A percentile compares a stretch with the other conserved stretches of the same genome.
Conservation (phyloP, 2,113 vertebrate genomes). For the Uria aalge region DNA sequence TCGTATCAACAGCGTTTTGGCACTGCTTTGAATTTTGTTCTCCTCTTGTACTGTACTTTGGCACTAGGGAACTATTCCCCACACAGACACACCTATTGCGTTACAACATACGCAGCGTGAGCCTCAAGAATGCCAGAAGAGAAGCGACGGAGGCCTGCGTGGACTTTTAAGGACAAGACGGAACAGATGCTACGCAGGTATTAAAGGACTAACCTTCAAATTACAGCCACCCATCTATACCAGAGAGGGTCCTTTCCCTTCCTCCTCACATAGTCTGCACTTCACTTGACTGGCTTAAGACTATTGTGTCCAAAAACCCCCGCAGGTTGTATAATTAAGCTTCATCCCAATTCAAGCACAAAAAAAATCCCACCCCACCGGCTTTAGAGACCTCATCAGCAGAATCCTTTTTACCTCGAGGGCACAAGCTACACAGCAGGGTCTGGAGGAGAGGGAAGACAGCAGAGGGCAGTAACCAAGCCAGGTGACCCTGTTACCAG, state of each 20-base stretch:
- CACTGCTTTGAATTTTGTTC: constrained; percentile 35
- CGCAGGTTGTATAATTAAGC: not conserved
- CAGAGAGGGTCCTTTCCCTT: not conserved
- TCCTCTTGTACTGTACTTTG: constrained; percentile 1
- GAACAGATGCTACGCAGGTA: not conserved
- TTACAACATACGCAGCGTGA: not conserved
- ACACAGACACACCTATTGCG: constrained; percentile 22
- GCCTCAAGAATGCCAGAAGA: not conserved
- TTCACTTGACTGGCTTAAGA: not conserved
- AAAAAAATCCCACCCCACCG: not conserved
- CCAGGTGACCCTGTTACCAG: not conserved
- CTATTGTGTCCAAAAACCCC: not conserved
- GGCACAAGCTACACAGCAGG: not conserved
- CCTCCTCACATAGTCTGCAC: not conserved
- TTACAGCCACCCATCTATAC: not conserved
- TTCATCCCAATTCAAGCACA: not conserved
- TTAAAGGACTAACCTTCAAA: not conserved
- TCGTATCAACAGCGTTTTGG: not conserved
- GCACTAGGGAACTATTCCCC: constrained; percentile 14
- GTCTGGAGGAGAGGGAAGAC: not conserved
- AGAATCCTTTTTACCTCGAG: not conserved
- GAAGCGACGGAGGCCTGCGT: not conserved
- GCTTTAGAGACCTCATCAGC: not conserved
- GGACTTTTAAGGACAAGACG: not conserved
- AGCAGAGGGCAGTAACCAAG: not conserved